Percentiles rank a stretch among this genome's conserved stretches.
Evolutionary conservation across 2,888 invertebrate species (phyloP).

Genomic region (Thera obeliscata): DNA sequence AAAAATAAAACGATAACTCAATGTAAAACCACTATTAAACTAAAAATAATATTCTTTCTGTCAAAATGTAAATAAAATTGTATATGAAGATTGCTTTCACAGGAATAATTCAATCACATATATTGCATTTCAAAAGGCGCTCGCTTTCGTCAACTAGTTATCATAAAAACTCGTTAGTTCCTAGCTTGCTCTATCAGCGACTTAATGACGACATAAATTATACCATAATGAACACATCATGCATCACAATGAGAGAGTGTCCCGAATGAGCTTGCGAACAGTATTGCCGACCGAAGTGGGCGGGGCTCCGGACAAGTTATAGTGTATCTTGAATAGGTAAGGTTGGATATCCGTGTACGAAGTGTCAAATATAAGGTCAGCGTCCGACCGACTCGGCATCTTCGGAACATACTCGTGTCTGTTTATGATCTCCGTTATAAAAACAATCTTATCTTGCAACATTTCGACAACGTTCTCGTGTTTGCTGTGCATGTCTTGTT

Average conservation of each 20-base stretch:
- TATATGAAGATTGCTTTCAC: slow-evolving; percentile 22
- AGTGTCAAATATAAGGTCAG: slow-evolving; percentile 97
- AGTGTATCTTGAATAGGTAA: slow-evolving; percentile 96
- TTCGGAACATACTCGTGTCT: slow-evolving; percentile 98
- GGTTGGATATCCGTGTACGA: slow-evolving; percentile 97
- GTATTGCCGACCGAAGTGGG: slow-evolving; percentile 93
- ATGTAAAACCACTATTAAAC: slow-evolving; percentile 15
- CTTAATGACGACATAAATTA: slow-evolving; percentile 23
- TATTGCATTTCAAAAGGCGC: slow-evolving; percentile 25
- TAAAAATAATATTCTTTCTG: slow-evolving; percentile 16
- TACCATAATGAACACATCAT: slow-evolving; percentile 39
- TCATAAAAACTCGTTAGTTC: slow-evolving; percentile 19
- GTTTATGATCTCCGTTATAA: slow-evolving; percentile 98
- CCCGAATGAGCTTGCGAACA: slow-evolving; percentile 94
- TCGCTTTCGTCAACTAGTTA: slow-evolving; percentile 14
- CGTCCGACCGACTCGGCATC: slow-evolving; percentile 95
- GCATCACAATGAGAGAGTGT: slow-evolving; percentile 91
- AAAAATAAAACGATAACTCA: slow-evolving; percentile 27
- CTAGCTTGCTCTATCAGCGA: slow-evolving; percentile 30
- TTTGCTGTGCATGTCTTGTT: slow-evolving; percentile 93
- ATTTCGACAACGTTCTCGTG: slow-evolving; percentile 94
- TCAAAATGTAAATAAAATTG: slow-evolving; percentile 25
- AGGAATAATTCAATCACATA: slow-evolving; percentile 29
- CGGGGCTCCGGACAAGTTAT: slow-evolving; percentile 91
- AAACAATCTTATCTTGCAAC: slow-evolving; percentile 96